Evolutionary conservation across 2,797 vertebrate genomes (phyloP).

Genomic region (Centroberyx gerrardi): DNA sequence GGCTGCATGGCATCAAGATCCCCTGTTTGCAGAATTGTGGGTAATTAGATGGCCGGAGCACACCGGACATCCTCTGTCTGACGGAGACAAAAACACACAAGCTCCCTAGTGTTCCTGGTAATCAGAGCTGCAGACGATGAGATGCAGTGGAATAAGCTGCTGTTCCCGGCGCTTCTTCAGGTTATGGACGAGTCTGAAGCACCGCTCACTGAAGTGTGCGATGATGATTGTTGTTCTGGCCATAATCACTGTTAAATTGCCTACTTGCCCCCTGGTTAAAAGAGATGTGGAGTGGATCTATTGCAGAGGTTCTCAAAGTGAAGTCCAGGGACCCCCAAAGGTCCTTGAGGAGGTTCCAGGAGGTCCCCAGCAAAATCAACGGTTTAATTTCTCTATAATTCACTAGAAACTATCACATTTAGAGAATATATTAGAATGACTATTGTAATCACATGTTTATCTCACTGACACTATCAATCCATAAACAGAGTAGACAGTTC

Average conservation of each 20-base stretch:
- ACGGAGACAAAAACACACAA: slow-evolving; percentile 65
- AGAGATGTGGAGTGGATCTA: slow-evolving; percentile 8
- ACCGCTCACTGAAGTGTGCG: slow-evolving; percentile 24
- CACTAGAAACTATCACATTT: slow-evolving; percentile 8
- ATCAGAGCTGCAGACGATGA: slow-evolving; percentile 61
- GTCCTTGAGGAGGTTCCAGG: slow-evolving; percentile 21
- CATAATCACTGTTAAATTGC: slow-evolving; percentile 56
- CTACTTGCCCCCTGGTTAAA: slow-evolving; percentile 38
- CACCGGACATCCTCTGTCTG: slow-evolving; percentile 72
- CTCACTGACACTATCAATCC: neutral
- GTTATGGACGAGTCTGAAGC: slow-evolving; percentile 35
- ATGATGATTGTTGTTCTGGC: slow-evolving; percentile 56
- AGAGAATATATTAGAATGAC: slow-evolving; percentile 6
- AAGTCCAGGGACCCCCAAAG: slow-evolving; percentile 7
- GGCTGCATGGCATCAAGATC: slow-evolving; percentile 32
- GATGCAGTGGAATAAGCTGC: slow-evolving; percentile 40
- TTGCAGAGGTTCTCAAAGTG: slow-evolving; percentile 19
- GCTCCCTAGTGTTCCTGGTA: slow-evolving; percentile 62
- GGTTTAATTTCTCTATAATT: slow-evolving; percentile 35
- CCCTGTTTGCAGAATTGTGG: slow-evolving; percentile 53
- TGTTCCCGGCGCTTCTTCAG: slow-evolving; percentile 36
- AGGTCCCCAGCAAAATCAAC: slow-evolving; percentile 11
- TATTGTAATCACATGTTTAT: neutral
- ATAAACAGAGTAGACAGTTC: neutral
- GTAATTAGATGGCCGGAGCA: slow-evolving; percentile 68